A percentile compares a stretch with the other conserved stretches of the same genome.
phyloP scores from a whole-genome alignment of 2,797 vertebrate genomes.

The Jordanella pulchra region DNA sequence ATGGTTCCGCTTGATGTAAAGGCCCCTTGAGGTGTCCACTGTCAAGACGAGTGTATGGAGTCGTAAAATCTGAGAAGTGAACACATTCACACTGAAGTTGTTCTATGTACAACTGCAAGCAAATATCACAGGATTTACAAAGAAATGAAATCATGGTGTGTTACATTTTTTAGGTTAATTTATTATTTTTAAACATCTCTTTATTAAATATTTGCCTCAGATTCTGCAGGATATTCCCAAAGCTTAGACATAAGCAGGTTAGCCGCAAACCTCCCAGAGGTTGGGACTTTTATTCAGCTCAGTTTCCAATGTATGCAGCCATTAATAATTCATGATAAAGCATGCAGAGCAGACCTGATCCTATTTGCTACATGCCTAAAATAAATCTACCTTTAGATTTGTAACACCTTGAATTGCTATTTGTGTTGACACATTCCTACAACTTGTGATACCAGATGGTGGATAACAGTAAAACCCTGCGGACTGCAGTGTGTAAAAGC shows the following conservation, averaged over 20 bases:
- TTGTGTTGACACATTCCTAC: constrained; percentile 16
- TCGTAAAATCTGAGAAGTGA: constrained; percentile 24
- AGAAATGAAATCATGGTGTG: background rate
- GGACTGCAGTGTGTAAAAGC: constrained; percentile 19
- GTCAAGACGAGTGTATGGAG: constrained; percentile 37
- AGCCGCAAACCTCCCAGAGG: no score
- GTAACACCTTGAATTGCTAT: constrained; percentile 8
- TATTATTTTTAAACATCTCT: background rate
- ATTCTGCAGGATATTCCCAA: background rate
- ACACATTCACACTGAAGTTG: background rate
- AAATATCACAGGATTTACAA: background rate
- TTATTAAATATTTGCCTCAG: background rate
- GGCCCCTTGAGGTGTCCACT: constrained; percentile 43
- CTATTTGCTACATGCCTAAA: background rate
- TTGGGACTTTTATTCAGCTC: background rate
- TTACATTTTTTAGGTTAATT: background rate
- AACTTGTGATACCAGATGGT: constrained; percentile 10
- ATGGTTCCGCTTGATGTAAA: constrained; percentile 59
- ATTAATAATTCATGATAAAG: constrained; percentile 11
- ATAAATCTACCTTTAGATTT: constrained; percentile 12
- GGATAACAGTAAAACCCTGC: constrained; percentile 13
- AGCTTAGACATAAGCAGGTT: background rate
- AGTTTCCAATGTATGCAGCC: background rate
- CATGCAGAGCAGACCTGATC: background rate
- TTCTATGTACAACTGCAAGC: background rate